A percentile compares a stretch with the other conserved stretches of the same genome.
phyloP scores from a whole-genome alignment of 2,888 invertebrate genomes.

The Oligia fasciuncula region DNA sequence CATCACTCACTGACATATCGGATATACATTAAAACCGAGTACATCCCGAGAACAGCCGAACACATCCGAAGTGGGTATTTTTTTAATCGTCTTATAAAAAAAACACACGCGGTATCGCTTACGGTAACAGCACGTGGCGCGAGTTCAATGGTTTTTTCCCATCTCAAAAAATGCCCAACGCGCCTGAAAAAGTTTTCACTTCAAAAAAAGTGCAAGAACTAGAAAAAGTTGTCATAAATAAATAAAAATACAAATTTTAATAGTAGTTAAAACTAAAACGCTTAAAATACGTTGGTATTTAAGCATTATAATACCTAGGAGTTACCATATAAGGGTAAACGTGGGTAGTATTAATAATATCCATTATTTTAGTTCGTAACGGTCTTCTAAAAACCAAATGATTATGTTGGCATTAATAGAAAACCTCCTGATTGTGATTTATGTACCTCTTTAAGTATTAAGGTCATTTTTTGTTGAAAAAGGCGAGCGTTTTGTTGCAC shows the following conservation, averaged over 20 bases:
- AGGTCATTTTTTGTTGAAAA: conserved; percentile 54
- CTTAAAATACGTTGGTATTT: conserved; percentile 36
- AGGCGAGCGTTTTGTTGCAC: conserved; percentile 27
- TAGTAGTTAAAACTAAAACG: conserved; percentile 10
- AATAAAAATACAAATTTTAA: not conserved
- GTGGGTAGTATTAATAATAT: conserved; percentile 57
- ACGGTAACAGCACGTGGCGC: no score
- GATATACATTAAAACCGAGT: no score
- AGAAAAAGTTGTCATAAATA: not conserved
- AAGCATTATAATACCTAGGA: conserved; percentile 9
- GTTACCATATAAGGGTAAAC: conserved; percentile 43
- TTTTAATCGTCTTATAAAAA: no score
- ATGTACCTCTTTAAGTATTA: conserved; percentile 49
- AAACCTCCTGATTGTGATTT: conserved; percentile 63
- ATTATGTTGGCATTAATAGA: conserved; percentile 59
- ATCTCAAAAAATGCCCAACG: no score
- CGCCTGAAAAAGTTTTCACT: no score
- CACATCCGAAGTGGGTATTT: no score
- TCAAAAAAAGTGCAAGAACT: not conserved
- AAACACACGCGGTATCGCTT: no score
- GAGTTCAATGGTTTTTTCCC: no score
- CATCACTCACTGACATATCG: no score
- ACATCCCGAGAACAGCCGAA: no score
- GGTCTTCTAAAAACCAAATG: conserved; percentile 49
- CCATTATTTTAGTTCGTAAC: conserved; percentile 62